A percentile compares a stretch with the other conserved stretches of the same genome.
phyloP scores from a whole-genome alignment of 1,140 invertebrate species.

The Trachymyrmex septentrionalis region DNA sequence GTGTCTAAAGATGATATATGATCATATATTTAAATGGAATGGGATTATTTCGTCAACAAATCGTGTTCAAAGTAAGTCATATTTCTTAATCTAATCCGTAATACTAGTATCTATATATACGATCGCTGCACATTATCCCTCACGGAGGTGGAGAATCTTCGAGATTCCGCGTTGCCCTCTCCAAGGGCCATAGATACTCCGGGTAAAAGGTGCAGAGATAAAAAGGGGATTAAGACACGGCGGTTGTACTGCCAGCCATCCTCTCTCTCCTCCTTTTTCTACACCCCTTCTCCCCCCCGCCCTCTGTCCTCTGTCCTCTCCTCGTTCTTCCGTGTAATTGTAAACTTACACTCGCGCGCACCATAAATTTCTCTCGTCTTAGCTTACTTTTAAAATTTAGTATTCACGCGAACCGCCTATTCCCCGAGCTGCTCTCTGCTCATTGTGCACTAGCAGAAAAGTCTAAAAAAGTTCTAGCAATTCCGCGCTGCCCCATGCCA shows the following conservation, averaged over 20 bases:
- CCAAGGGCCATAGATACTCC: constrained; percentile 63
- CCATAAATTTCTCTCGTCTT: constrained; percentile 68
- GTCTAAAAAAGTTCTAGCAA: constrained; percentile 66
- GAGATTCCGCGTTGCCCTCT: constrained; percentile 50
- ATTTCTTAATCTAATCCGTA: constrained; percentile 44
- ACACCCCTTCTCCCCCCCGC: neutral
- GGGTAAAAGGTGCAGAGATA: constrained; percentile 62
- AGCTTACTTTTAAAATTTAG: constrained; percentile 74
- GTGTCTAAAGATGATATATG: neutral
- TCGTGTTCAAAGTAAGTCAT: constrained; percentile 29
- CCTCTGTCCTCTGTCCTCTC: neutral
- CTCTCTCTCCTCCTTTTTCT: neutral
- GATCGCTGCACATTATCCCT: constrained; percentile 61
- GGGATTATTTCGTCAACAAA: constrained; percentile 46
- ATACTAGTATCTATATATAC: constrained; percentile 52
- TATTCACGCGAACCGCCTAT: constrained; percentile 70
- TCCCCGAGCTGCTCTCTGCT: constrained; percentile 33
- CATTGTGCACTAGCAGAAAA: constrained; percentile 60
- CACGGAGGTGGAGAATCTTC: constrained; percentile 21
- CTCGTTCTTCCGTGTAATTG: constrained; percentile 74
- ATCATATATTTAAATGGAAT: neutral
- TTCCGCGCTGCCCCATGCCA: constrained; percentile 38
- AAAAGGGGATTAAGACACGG: constrained; percentile 75
- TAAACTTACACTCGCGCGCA: constrained; percentile 70
- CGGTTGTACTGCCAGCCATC: constrained; percentile 21